A percentile compares a stretch with the other conserved stretches of the same genome.
Evolutionary conservation across 2,113 vertebrate genomes (phyloP).

Genomic region (Neofelis nebulosa): DNA sequence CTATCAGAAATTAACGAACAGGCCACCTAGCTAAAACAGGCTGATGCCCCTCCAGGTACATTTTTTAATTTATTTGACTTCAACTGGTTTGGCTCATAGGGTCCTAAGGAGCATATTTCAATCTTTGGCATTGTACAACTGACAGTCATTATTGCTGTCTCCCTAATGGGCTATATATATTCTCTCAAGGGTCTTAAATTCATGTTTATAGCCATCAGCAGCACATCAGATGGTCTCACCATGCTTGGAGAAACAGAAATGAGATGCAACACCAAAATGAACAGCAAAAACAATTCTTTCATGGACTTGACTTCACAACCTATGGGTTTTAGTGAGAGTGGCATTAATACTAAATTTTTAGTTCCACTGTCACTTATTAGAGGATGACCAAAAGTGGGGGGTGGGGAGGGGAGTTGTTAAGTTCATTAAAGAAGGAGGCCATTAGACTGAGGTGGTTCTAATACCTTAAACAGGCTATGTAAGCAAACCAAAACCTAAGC

Average conservation of each 20-base stretch:
- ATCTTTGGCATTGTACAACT: not conserved
- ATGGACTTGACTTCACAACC: not conserved
- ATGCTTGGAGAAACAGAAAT: not conserved
- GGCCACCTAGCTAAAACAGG: not conserved
- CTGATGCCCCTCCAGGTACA: not conserved
- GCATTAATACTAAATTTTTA: not conserved
- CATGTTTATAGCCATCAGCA: not conserved
- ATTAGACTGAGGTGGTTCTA: not conserved
- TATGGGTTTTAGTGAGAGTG: not conserved
- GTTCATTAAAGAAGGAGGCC: not conserved
- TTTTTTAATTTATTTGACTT: not conserved
- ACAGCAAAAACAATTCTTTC: conserved; percentile 5
- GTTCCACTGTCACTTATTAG: not conserved
- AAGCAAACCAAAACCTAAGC: not conserved
- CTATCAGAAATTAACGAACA: not conserved
- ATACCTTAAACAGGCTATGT: not conserved
- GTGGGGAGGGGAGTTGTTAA: not conserved
- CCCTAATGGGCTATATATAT: not conserved
- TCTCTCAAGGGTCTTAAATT: not conserved
- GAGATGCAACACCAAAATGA: not conserved
- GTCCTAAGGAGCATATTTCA: not conserved
- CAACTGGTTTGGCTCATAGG: not conserved
- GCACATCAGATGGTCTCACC: not conserved
- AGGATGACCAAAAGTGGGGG: not conserved
- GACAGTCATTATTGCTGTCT: not conserved